phyloP scores from a whole-genome alignment of 1,140 invertebrate species.

The Calliopsis andreniformis region DNA sequence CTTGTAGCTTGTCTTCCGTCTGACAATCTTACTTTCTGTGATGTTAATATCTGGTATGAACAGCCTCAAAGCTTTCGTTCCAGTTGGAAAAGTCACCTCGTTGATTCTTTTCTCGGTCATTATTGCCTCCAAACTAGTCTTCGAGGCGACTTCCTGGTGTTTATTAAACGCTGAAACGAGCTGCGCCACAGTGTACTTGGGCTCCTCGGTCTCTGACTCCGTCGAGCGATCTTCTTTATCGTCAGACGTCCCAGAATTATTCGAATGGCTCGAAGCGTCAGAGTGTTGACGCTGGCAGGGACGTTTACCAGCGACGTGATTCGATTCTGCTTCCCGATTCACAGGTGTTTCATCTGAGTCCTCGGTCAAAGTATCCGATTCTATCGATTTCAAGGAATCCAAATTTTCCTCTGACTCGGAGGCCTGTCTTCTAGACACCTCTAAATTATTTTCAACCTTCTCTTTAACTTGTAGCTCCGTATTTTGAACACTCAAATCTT shows the following conservation, averaged over 20 bases:
- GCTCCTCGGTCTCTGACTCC: constrained; percentile 80
- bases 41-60: constrained; percentile 83
- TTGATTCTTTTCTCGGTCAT: constrained; percentile 78
- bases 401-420: constrained; percentile 75
- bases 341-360: constrained; percentile 74
- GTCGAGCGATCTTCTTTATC: constrained; percentile 76
- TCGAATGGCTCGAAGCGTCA: constrained; percentile 75
- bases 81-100: constrained; percentile 81
- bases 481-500: not conserved
- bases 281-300: constrained; percentile 74
- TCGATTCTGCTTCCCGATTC: constrained; percentile 44
- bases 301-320: constrained; percentile 55
- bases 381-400: constrained; percentile 78
- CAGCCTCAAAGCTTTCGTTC: constrained; percentile 80
- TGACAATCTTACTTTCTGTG: constrained; percentile 78
- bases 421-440: constrained; percentile 3
- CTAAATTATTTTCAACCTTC: not conserved
- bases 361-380: constrained; percentile 78
- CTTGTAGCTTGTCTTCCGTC: constrained; percentile 80
- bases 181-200: constrained; percentile 82
- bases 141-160: constrained; percentile 82
- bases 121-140: constrained; percentile 80
- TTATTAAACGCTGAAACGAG: constrained; percentile 82
- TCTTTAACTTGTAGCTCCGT: not conserved
- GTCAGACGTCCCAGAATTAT: constrained; percentile 74